phyloP scores from a whole-genome alignment of 2,888 invertebrate genomes.

The Omphaloscelis lunosa region DNA sequence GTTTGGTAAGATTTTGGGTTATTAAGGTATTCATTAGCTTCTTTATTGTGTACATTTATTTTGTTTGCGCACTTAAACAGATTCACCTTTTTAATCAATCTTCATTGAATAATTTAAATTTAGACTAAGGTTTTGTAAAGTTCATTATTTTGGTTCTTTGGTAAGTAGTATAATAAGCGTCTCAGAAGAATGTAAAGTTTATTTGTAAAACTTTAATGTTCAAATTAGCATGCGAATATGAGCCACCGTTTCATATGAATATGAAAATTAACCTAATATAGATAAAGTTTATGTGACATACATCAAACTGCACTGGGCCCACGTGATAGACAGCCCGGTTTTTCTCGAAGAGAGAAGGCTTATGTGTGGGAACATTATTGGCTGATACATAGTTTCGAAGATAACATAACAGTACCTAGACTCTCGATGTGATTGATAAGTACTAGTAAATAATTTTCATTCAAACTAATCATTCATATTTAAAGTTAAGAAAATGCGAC shows the following conservation, averaged over 20 bases:
- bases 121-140: neutral
- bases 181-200: neutral
- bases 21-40: neutral
- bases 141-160: neutral
- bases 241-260: neutral
- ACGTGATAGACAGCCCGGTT: too few species aligned
- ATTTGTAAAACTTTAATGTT: neutral
- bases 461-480: too few species aligned
- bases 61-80: neutral
- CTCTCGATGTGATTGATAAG: too few species aligned
- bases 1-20: constrained; percentile 8
- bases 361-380: too few species aligned
- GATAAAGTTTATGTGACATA: too few species aligned
- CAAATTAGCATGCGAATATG: neutral
- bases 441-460: too few species aligned
- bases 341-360: too few species aligned
- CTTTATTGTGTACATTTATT: constrained; percentile 18
- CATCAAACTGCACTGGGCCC: too few species aligned
- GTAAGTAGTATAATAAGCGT: neutral
- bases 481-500: too few species aligned
- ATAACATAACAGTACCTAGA: too few species aligned
- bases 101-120: neutral
- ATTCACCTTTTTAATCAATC: neutral
- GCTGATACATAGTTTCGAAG: too few species aligned
- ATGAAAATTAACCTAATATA: neutral